Evolutionary conservation across 2,888 invertebrate species (phyloP).

Genomic region (Ichneumoninae sp.): DNA sequence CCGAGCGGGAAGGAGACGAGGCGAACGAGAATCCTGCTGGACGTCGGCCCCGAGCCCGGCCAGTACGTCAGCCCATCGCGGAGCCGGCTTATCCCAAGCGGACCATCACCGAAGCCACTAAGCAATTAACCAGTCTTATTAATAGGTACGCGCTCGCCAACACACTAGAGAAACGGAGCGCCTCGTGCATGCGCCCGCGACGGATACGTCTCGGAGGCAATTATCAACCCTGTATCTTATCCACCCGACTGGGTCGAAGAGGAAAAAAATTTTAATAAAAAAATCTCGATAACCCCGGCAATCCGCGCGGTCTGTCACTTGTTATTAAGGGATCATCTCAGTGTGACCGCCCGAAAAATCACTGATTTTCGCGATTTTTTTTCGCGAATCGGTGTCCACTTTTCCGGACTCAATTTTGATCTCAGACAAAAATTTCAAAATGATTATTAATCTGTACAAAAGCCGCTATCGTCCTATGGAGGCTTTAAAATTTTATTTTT

Average conservation of each 20-base stretch:
- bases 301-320: slow-evolving; percentile 29
- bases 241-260: slow-evolving; percentile 3
- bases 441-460: too few relatives aligned
- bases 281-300: slow-evolving; percentile 22
- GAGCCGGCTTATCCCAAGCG: slow-evolving; percentile 69
- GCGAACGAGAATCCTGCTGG: slow-evolving; percentile 43
- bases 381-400: too few relatives aligned
- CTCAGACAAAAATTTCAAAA: too few relatives aligned
- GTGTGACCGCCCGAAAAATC: too few relatives aligned
- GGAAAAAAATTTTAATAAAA: slow-evolving; percentile 3
- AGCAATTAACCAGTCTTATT: slow-evolving; percentile 76
- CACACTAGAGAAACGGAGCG: slow-evolving; percentile 40
- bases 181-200: slow-evolving; percentile 64
- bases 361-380: too few relatives aligned
- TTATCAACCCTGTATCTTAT: slow-evolving; percentile 60
- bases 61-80: slow-evolving; percentile 12
- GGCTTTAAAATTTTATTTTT: too few relatives aligned
- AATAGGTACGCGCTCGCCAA: slow-evolving; percentile 67
- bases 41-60: slow-evolving; percentile 44
- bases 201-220: slow-evolving; percentile 71
- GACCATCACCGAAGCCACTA: slow-evolving; percentile 68
- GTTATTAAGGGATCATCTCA: neutral
- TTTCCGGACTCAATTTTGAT: too few relatives aligned
- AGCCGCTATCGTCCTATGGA: too few relatives aligned
- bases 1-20: slow-evolving; percentile 32